Evolutionary conservation across 2,797 vertebrate genomes (phyloP), one percentile per base, ranked within the genome.

Genomic region (Mus minutoides): DNA sequence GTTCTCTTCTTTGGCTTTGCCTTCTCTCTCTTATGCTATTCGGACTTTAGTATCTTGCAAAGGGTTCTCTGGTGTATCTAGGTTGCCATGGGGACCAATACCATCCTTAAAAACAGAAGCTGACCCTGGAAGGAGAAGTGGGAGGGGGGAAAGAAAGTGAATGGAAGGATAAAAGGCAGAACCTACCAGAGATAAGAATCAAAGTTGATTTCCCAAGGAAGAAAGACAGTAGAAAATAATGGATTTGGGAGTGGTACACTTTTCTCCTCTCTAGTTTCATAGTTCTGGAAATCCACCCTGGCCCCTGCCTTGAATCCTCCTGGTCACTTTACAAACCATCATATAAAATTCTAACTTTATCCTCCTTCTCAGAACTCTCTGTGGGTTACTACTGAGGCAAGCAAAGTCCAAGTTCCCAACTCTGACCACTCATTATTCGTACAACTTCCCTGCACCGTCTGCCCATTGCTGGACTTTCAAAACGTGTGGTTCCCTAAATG

Each of bases 61-160:
- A 94, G 37, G 88, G 49, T 34, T 92, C 43, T 90, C 46, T 71
- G 67, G 40, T 93, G 22, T 73, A 5, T 73, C 79, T 58, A 75
- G 77, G 94, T 97, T 96, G 79, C 73, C 49, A 67, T 79, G 43
- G 90, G 73, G 54, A 96, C 76, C 29, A 69, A 54, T 1, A 76
- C 21, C n/a, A 71, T 94, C 73, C 67, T 64, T 67, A 37, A 78
- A 94, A 56, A 37, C 56, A 1, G 58, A 78, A 77, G 76, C 40
- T 84, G 46, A 29, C 58, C 62, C 6, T 14, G 34, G 60, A 40
- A 76, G 14, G 22, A 46, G 8, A 58, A 64, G 29, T n/a, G 14
- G 49, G 40, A 7, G 2, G 9, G 9, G 21, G 10, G 1, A 49
- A 37, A 29, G 43, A 58, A 43, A 75, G 76, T 40, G 29, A 90